Conservation (phyloP, 2,113 vertebrate species). For the Erythrocercus mccallii region DNA sequence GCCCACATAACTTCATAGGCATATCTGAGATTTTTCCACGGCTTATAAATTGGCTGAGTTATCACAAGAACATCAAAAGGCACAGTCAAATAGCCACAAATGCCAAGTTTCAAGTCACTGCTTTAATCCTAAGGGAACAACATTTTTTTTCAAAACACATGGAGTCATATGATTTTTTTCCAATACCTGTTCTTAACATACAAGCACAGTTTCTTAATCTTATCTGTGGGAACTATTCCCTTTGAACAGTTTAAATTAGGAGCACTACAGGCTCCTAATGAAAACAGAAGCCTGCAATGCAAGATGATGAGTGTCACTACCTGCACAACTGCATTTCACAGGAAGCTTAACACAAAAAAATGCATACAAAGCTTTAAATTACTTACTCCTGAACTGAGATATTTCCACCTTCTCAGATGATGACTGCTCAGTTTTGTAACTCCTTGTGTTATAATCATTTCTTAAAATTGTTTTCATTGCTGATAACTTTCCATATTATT, state of each 20-base stretch:
- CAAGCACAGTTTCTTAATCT: neutral
- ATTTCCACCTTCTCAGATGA: neutral
- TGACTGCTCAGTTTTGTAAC: neutral
- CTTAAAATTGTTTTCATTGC: neutral
- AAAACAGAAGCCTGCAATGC: neutral
- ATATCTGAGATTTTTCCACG: constrained; percentile 47
- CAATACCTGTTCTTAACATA: neutral
- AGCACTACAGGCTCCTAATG: neutral
- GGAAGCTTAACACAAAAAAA: neutral
- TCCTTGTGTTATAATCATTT: neutral
- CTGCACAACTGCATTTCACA: neutral
- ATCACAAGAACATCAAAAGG: constrained; percentile 50
- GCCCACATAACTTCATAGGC: constrained; percentile 41
- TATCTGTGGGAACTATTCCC: neutral
- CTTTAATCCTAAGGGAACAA: neutral
- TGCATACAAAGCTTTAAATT: neutral
- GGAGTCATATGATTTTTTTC: neutral
- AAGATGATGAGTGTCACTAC: neutral
- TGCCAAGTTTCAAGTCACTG: constrained; percentile 8
- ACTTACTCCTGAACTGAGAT: neutral
- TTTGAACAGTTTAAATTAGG: neutral
- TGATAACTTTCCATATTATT: neutral
- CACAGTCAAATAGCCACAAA: neutral
- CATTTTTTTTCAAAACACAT: neutral
- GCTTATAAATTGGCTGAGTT: constrained; percentile 36